phyloP scores from a whole-genome alignment of 2,113 vertebrate species.

The Uria lomvia region DNA sequence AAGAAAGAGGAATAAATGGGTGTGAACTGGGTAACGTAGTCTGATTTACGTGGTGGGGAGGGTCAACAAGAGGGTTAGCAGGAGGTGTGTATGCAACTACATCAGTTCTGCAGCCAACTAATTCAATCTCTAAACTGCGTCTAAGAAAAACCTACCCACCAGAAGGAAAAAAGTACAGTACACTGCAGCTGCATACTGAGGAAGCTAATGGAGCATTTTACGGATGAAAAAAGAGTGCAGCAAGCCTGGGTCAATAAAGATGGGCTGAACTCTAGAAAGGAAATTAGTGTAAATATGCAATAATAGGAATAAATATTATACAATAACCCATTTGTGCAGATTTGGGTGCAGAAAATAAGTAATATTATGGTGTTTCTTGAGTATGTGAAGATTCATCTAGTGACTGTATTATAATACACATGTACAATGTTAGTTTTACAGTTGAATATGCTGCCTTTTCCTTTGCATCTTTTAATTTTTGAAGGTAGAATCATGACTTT shows the following conservation, averaged over 20 bases:
- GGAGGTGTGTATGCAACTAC: neutral
- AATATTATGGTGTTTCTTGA: neutral
- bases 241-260: neutral
- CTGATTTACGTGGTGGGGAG: neutral
- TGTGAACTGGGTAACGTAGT: neutral
- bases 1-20: neutral
- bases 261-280: neutral
- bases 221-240: neutral
- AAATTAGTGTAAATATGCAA: neutral
- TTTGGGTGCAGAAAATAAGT: neutral
- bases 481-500: neutral
- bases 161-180: neutral
- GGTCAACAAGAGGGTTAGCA: neutral
- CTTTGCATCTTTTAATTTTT: neutral
- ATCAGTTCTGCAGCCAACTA: neutral
- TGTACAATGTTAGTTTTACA: neutral
- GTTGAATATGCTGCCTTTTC: neutral
- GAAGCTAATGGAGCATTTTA: neutral
- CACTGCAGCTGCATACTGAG: neutral
- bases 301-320: neutral
- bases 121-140: neutral
- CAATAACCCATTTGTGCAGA: neutral
- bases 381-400: neutral
- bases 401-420: neutral
- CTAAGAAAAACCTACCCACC: neutral